A percentile compares a stretch with the other conserved stretches of the same genome.
These are phyloP conservation scores for Nephrotoma flavescens DNA, from an alignment of 2,888 invertebrate species.

Conservation along the genomic window DNA sequence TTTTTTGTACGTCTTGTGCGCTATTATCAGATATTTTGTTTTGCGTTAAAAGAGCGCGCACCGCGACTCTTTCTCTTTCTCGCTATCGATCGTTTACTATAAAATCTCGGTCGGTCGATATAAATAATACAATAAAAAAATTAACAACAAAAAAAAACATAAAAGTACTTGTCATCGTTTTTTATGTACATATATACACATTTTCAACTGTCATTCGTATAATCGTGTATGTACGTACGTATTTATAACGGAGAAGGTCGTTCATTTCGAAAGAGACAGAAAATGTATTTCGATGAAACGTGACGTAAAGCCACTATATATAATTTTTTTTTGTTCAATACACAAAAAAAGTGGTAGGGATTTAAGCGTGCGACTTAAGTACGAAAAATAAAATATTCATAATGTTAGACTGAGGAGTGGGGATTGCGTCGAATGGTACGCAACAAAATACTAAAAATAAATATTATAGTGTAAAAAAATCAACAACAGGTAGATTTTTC, in stretches of 20 bases:
- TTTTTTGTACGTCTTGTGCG: background rate
- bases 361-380: background rate
- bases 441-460: background rate
- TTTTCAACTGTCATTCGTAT: background rate
- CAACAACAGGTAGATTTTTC: background rate
- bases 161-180: background rate
- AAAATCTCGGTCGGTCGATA: background rate
- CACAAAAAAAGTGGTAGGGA: background rate
- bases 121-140: background rate
- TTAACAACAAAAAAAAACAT: background rate
- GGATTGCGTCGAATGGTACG: background rate
- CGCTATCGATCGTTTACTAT: background rate
- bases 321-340: background rate
- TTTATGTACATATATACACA: background rate
- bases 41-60: background rate
- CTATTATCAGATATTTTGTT: background rate
- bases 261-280: background rate
- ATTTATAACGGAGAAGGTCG: background rate
- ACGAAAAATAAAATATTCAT: background rate
- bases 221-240: background rate
- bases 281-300: background rate
- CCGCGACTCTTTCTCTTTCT: background rate
- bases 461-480: background rate
- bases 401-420: background rate
- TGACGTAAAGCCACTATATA: background rate